Conservation (phyloP, 2,797 vertebrate genomes). For the Coccyzus lansbergi region DNA sequence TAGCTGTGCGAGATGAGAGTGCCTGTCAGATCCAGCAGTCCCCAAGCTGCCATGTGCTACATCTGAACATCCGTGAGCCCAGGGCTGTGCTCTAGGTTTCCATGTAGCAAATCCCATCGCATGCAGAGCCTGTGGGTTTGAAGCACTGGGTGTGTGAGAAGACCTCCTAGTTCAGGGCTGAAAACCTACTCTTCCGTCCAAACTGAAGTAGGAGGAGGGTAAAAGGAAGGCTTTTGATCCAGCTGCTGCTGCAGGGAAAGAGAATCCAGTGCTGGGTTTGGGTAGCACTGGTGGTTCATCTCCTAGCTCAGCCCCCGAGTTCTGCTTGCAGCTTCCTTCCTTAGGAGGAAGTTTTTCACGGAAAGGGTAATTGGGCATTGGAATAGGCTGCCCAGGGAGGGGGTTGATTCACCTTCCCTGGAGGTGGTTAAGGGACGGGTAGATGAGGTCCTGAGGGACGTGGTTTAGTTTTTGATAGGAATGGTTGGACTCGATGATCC, state of each 20-base stretch:
- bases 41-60: neutral
- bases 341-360: too few relatives aligned
- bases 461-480: too few relatives aligned
- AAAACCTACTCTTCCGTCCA: neutral
- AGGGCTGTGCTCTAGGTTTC: neutral
- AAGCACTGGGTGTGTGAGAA: neutral
- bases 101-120: accelerated
- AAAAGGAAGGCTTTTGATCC: too few relatives aligned
- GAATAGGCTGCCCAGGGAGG: too few relatives aligned
- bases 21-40: neutral
- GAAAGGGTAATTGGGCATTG: too few relatives aligned
- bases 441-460: too few relatives aligned
- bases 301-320: neutral
- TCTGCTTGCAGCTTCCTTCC: too few relatives aligned
- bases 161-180: neutral
- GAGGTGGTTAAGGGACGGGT: too few relatives aligned
- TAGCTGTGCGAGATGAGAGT: neutral
- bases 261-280: neutral
- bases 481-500: too few relatives aligned
- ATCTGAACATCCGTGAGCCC: neutral
- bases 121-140: neutral
- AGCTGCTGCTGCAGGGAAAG: too few relatives aligned
- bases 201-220: neutral
- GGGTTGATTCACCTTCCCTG: too few relatives aligned
- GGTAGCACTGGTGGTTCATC: neutral